phyloP scores from a whole-genome alignment of 1,140 invertebrate species.

The Brachionus angularis region DNA sequence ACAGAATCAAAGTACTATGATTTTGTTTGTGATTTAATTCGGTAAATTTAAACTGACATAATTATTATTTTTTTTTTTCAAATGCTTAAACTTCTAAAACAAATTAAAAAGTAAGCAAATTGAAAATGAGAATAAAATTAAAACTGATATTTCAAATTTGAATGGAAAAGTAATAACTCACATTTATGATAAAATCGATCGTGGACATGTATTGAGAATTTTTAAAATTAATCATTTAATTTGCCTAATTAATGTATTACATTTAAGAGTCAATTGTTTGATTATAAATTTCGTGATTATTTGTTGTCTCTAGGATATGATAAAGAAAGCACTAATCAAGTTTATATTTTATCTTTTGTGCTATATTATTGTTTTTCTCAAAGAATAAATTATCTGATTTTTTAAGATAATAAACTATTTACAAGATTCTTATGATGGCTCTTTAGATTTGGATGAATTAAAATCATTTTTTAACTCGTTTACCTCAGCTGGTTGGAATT shows the following conservation, averaged over 20 bases:
- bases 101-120: slow-evolving; percentile 6
- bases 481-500: background rate
- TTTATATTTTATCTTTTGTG: no score
- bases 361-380: no score
- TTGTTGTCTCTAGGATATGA: background rate
- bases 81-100: background rate
- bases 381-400: no score
- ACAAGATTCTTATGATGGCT: slow-evolving; percentile 18
- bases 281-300: slow-evolving; percentile 29
- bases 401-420: slow-evolving; percentile 4
- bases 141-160: background rate
- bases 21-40: slow-evolving; percentile 10
- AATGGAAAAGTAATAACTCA: background rate
- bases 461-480: background rate
- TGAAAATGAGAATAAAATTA: slow-evolving; percentile 1
- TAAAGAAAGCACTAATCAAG: slow-evolving; percentile 14
- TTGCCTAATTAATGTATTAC: background rate
- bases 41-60: background rate
- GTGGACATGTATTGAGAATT: background rate
- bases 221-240: background rate
- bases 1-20: slow-evolving; percentile 1
- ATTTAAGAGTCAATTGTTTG: slow-evolving; percentile 13
- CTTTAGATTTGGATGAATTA: slow-evolving; percentile 15
- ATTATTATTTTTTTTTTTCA: background rate
- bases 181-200: slow-evolving; percentile 4